Evolutionary conservation across 1,140 invertebrate species (phyloP), one percentile per base, ranked within the genome.

Genomic region (Euwallacea similis): DNA sequence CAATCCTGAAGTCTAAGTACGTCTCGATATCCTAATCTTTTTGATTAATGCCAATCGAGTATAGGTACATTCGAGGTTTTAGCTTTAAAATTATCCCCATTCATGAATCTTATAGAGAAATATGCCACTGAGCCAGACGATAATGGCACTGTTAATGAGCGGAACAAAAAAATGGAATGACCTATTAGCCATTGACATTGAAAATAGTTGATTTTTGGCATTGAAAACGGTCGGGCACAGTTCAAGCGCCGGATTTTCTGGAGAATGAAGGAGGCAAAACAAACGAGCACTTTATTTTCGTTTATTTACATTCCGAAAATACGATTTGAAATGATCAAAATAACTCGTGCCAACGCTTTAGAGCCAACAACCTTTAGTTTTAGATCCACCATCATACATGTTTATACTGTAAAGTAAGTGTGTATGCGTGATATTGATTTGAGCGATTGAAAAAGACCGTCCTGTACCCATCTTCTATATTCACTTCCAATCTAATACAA

Each of bases 281-380:
- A 63, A 63, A 63, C 61, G 42, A 4, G n/a, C 13, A 16, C 21
- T 16, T 21, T 63, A 63, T 63, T 63, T 63, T 50, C 61, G 61
- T 63, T 44, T 63, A 63, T 63, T 63, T 63, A 63, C 61, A 63
- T 63, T 63, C 61, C 61, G 61, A 63, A 63, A 63, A 63, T 63
- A 63, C 61, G 44, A 21, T n/a, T 13, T 13, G 11, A 50, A 63
- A 63, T 41, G 15, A 47, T 15, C 7, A 63, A 63, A 63, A 47
- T 47, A 46, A 15, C 21, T 63, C 7, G 43, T 63, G 61, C 61
- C 61, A 47, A 46, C 61, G 15, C 46, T 11, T 42, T 11, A 16
- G 42, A 47, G 61, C 61, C 61, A 63, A 63, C 61, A 63, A 63
- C 61, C 61, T 63, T 16, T 46, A 7, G 13, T 47, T 11, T 63